phyloP scores from a whole-genome alignment of 2,797 vertebrate species.

The Clarias laeviceps region DNA sequence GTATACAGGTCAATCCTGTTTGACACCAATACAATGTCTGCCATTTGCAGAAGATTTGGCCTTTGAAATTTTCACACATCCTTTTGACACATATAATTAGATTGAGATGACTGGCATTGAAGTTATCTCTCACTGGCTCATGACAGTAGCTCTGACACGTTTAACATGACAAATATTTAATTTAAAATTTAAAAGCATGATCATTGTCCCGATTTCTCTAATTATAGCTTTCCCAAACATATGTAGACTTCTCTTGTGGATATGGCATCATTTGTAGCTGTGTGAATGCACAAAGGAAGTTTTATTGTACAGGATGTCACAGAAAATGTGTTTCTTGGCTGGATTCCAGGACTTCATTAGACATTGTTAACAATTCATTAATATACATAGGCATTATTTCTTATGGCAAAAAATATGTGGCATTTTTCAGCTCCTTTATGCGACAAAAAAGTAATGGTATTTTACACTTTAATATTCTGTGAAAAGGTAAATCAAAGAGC shows the following conservation, averaged over 20 bases:
- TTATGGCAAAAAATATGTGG: slow-evolving; percentile 10
- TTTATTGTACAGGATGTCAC: background rate
- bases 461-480: background rate
- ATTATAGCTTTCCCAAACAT: background rate
- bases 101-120: slow-evolving; percentile 18
- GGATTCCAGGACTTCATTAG: background rate
- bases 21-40: slow-evolving; percentile 9
- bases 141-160: slow-evolving; percentile 2
- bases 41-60: background rate
- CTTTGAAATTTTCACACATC: slow-evolving; percentile 25
- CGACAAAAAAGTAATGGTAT: background rate
- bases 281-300: background rate
- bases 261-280: slow-evolving; percentile 29
- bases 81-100: slow-evolving; percentile 26
- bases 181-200: background rate
- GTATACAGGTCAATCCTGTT: background rate
- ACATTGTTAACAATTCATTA: slow-evolving; percentile 15
- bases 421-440: slow-evolving; percentile 7
- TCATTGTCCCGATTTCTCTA: background rate
- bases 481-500: background rate
- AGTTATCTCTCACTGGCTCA: background rate
- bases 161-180: slow-evolving; percentile 5
- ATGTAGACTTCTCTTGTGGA: slow-evolving; percentile 19
- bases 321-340: background rate
- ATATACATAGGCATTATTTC: background rate